These are phyloP conservation scores for Cacoxenus indagator DNA, from an alignment of 2,888 invertebrate genomes.

Conservation along the genomic window DNA sequence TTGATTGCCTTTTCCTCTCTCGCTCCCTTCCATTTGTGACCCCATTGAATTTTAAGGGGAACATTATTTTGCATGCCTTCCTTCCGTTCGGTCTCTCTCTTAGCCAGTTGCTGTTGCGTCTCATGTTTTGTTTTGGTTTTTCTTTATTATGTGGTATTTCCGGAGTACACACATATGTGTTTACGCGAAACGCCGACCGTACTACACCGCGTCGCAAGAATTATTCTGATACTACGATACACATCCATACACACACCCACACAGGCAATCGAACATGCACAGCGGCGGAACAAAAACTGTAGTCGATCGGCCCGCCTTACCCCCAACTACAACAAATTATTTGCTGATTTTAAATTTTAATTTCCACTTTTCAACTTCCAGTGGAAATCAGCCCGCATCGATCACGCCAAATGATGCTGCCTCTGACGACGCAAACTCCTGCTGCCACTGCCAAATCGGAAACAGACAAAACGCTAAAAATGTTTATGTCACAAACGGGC, in stretches of 20 bases:
- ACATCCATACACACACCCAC: slow-evolving; percentile 23
- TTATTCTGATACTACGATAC: too few species aligned
- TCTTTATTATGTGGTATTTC: slow-evolving; percentile 61
- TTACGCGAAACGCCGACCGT: slow-evolving; percentile 36
- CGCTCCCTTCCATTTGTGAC: too few species aligned
- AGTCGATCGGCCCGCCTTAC: too few species aligned
- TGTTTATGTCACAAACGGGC: slow-evolving; percentile 94
- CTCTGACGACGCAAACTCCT: slow-evolving; percentile 73
- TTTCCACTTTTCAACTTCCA: slow-evolving; percentile 35
- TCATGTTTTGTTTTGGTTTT: slow-evolving; percentile 42
- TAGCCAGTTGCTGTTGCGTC: slow-evolving; percentile 23
- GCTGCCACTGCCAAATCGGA: slow-evolving; percentile 79
- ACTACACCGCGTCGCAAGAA: too few species aligned
- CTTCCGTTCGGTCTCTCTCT: slow-evolving; percentile 1
- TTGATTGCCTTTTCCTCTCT: too few species aligned
- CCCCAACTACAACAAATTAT: slow-evolving; percentile 16
- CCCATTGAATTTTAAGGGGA: too few species aligned
- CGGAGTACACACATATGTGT: slow-evolving; percentile 61
- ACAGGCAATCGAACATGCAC: slow-evolving; percentile 10
- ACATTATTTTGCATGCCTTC: background rate
- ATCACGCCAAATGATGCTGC: slow-evolving; percentile 74
- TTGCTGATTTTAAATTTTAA: background rate
- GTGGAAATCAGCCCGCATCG: slow-evolving; percentile 73
- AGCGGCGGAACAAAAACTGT: too few species aligned
- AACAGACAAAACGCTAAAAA: slow-evolving; percentile 87